These are phyloP conservation scores for Vandiemenella viatica DNA, from an alignment of 2,888 invertebrate genomes.

Conservation along the genomic window DNA sequence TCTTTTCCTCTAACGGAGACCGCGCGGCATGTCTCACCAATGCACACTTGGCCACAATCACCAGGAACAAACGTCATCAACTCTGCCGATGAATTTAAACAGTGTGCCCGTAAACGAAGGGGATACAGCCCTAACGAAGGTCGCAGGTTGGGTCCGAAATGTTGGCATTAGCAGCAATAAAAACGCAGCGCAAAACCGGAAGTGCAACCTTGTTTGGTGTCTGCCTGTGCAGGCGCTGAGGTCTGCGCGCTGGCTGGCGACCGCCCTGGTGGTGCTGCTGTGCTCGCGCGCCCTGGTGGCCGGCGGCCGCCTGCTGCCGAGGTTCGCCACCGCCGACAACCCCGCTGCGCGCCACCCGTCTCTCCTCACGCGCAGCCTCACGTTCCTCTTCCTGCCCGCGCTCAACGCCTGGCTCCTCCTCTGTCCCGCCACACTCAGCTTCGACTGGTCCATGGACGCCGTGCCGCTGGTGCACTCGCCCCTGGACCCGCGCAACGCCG, in stretches of 20 bases:
- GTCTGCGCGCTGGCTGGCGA: neutral
- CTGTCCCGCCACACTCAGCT: slow-evolving; percentile 35
- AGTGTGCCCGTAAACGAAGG: no score
- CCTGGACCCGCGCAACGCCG: slow-evolving; percentile 29
- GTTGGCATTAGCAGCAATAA: no score
- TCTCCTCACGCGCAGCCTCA: slow-evolving; percentile 28
- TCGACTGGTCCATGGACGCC: slow-evolving; percentile 44
- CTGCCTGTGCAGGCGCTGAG: neutral
- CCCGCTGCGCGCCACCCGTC: slow-evolving; percentile 32
- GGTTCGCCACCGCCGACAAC: slow-evolving; percentile 35
- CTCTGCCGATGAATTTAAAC: no score
- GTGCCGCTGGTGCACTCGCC: slow-evolving; percentile 28
- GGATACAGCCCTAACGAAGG: no score
- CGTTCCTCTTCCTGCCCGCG: slow-evolving; percentile 31
- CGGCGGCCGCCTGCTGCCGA: slow-evolving; percentile 26
- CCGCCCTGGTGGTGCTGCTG: slow-evolving; percentile 37
- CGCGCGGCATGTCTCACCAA: no score
- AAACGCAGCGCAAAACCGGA: no score
- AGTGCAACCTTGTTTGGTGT: no score
- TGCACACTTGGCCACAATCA: no score
- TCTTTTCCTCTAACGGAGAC: no score
- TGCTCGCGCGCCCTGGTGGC: slow-evolving; percentile 20
- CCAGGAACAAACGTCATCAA: no score
- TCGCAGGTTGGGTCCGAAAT: no score
- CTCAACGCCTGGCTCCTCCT: slow-evolving; percentile 32